Evolutionary conservation across 2,113 vertebrate genomes (phyloP).

Genomic region (Neogale vison): DNA sequence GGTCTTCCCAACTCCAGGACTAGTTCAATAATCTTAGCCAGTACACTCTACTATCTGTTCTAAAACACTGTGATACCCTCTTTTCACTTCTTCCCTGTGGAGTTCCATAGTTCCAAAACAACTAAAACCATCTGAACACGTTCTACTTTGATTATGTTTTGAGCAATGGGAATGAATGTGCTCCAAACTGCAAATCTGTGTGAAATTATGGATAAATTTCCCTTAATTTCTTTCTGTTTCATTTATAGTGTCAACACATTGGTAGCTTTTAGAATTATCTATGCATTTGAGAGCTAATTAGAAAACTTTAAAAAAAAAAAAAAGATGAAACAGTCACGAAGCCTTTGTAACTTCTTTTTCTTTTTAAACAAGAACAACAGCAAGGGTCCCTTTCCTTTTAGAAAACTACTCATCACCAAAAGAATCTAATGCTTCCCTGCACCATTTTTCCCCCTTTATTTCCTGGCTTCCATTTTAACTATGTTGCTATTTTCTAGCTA

Average conservation of each 20-base stretch:
- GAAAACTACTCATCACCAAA: neutral
- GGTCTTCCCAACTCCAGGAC: neutral
- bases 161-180: neutral
- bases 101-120: neutral
- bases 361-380: neutral
- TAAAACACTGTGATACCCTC: neutral
- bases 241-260: neutral
- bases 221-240: neutral
- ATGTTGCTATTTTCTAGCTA: slow-evolving; percentile 25
- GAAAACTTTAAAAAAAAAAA: neutral
- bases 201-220: neutral
- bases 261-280: neutral
- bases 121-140: neutral
- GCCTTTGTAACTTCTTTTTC: neutral
- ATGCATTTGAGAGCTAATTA: neutral
- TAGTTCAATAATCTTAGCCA: neutral
- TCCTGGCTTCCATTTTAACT: neutral
- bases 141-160: neutral
- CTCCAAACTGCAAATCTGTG: neutral
- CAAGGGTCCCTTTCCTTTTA: neutral
- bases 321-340: neutral
- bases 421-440: neutral
- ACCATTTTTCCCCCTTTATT: neutral
- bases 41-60: neutral
- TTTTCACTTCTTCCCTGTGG: neutral